Base-by-base conservation (phyloP, 1,140 invertebrate species). In the Lepidurus apus region DNA sequence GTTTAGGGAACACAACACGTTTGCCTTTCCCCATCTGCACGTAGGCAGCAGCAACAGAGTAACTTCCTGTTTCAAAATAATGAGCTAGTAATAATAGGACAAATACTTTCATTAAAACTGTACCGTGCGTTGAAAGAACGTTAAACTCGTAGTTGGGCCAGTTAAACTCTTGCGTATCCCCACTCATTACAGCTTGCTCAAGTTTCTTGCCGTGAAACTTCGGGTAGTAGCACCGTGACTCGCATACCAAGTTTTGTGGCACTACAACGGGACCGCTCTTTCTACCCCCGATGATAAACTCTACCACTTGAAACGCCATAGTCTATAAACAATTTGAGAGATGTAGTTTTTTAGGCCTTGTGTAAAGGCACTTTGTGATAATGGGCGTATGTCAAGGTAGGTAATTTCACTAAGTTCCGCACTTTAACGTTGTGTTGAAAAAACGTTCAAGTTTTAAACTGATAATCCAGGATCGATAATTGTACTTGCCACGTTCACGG, bases 141-240 rank as follows among this genome's bases (percentile, higher is more conserved):
- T 47, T 47, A 47, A 47, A 47, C 45, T 47, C 45, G 45, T 47
- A 47, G 45, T 47, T 47, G 45, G 45, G 45, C 45, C 45, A 47
- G 2, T 47, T 47, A 47, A 47, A 47, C 45, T 47, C 45, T 47
- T 47, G 45, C 45, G 45, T 47, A 10, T 47, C 45, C 45, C 45
- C n/a, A 47, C 45, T 47, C 45, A 47, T 47, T 47, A 47, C 45
- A 17, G 45, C 45, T 47, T 47, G 45, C 17, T 47, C 45, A 47
- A 47, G 45, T 47, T 47, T 47, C 45, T 9, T 47, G 45, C 45
- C 45, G 45, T 47, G 8, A 47, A 47, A 47, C 45, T 47, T 47
- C 45, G 45, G 45, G 45, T 47, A 47, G 45, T 47, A 47, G 45
- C 45, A 47, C 45, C 45, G 45, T 17, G 45, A 47, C 45, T 47